Base-by-base conservation (phyloP, 2,113 vertebrate species). In the Prochilodus magdalenae region DNA sequence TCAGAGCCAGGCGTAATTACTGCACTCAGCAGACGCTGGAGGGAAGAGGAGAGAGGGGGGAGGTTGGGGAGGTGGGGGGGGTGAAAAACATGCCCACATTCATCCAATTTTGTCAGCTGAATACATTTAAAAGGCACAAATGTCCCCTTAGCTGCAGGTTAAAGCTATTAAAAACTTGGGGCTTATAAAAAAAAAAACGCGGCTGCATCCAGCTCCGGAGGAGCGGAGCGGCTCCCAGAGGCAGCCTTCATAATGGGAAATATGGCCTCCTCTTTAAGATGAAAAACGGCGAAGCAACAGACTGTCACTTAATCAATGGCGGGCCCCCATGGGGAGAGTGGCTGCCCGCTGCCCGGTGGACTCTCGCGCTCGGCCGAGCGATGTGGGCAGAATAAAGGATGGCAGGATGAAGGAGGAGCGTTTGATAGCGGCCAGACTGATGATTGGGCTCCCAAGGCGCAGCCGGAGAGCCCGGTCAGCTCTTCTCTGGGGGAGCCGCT, bases 301-400 rank as follows among this genome's bases (percentile, higher is more conserved):
- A 5, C 51, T 88, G 88, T 91, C 90, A 91, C 86, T 94, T 92
- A 90, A 93, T 94, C 92, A 94, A 90, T 90, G 87, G 77, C 84
- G 88, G 87, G 83, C 51, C 84, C 83, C 57, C 15, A 88, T 88
- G 53, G 80, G 1, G 86, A 83, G 76, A 83, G 87, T 81, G 40
- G 53, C 72, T 22, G 74, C 60, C 11, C 67, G 15, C 57, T 18
- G 78, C 87, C 89, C 62, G 10, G 82, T n/a, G 22, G 88, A 81
- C 75, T 24, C 5, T 7, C 4, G 26, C 71, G 5, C 77, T 87
- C 86, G 85, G 88, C 49, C 57, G 80, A 77, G 88, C 86, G 79
- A 53, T 82, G 86, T 89, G 85, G 78, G 62, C 16, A 26, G 73
- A 85, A 85, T 27, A 76, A 82, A 82, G 70, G 49, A 66, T 63